Base-by-base conservation (phyloP, 2,888 invertebrate species). In the Acleris emargana region DNA sequence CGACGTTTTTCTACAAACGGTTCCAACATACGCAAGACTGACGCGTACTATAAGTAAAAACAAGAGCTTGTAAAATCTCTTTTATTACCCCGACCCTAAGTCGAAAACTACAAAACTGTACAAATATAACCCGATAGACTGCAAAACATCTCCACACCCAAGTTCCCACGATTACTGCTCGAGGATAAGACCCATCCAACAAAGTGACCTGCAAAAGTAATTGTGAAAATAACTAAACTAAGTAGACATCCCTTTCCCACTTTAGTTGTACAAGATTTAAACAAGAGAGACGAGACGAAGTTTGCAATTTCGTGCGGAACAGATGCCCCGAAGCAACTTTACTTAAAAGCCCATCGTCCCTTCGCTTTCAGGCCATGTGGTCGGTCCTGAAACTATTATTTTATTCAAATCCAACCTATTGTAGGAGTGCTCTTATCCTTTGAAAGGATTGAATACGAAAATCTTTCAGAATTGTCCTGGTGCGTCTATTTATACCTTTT, bases 351-450 rank as follows among this genome's bases (percentile, higher is more conserved):
- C 73, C 78, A 73, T 71, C 68, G 62, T 68, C 73, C 77, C 78
- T 73, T 76, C 64, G 75, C 75, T 78, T 74, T 75, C 68, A 74
- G 62, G 71, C 78, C 79, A 81, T 80, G 75, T 78, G 79, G 76
- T 74, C 81, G 80, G 79, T 79, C 81, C 72, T 76, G 72, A 75
- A 83, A 86, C 86, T 87, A 87, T 87, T 87, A 87, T 89, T 86
- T 87, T 87, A 89, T 88, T 88, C 85, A 88, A 87, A 87, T 86
- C 79, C 77, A 61, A 67, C 69, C 80, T 77, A 78, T 86, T 86
- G 83, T 85, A 76, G 72, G 72, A 69, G 52, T 55, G 68, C 58
- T 57, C 62, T 60, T 59, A 64, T 59, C 67, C 67, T 55, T 32
- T 60, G 32, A 62, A 67, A 67, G 64, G 67, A 67, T 59, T 58